Conservation (phyloP, 2,888 invertebrate genomes). For the Heliconius ethilla region DNA sequence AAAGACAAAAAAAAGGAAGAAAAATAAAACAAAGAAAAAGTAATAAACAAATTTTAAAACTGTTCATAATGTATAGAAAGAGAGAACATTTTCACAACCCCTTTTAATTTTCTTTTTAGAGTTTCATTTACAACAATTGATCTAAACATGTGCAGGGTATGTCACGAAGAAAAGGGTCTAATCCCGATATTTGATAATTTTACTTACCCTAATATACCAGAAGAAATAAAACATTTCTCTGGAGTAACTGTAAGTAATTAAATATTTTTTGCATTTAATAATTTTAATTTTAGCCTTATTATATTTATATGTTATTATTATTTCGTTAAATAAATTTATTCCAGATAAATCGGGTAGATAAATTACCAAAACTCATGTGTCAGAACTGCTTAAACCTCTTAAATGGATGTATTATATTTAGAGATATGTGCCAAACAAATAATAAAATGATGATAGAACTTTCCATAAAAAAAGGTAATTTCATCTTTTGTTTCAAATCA, state of each 20-base stretch:
- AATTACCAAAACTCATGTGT: constrained; percentile 66
- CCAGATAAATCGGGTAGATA: constrained; percentile 63
- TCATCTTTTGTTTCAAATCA: neutral
- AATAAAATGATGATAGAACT: constrained; percentile 59
- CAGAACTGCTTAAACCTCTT: constrained; percentile 68
- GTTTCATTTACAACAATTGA: constrained; percentile 11
- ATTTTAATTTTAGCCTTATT: neutral
- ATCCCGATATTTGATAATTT: constrained; percentile 70
- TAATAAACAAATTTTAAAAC: constrained; percentile 49
- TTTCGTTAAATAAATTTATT: constrained; percentile 17
- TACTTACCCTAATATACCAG: constrained; percentile 63
- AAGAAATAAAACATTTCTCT: constrained; percentile 68
- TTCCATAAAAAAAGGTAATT: constrained; percentile 66
- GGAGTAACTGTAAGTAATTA: constrained; percentile 61
- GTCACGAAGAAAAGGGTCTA: constrained; percentile 62
- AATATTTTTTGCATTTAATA: neutral
- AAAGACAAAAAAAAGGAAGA: constrained; percentile 64
- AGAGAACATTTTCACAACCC: neutral
- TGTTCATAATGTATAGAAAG: neutral
- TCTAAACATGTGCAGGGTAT: constrained; percentile 64
- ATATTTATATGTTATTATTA: neutral
- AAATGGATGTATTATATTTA: constrained; percentile 72
- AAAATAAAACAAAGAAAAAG: constrained; percentile 58
- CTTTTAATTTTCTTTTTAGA: constrained; percentile 25
- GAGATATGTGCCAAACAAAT: constrained; percentile 69